phyloP scores from a whole-genome alignment of 2,888 invertebrate genomes.

The Anthophora plumipes region DNA sequence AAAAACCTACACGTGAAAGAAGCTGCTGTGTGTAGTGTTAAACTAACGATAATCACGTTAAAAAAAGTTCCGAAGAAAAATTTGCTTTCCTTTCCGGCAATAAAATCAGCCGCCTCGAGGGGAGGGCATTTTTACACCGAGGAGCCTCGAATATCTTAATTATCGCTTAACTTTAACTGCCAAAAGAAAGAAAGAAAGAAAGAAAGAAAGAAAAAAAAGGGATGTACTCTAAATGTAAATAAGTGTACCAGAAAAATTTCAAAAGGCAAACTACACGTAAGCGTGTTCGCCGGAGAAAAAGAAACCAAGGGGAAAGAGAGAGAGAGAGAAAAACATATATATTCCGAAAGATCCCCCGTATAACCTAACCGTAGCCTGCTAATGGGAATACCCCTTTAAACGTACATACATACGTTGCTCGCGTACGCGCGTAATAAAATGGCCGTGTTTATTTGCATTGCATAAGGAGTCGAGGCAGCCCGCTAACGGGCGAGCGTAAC shows the following conservation, averaged over 20 bases:
- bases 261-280: too few species aligned
- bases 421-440: constrained; percentile 72
- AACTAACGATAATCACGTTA: too few species aligned
- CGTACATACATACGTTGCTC: neutral
- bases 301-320: neutral
- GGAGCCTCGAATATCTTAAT: neutral
- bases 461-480: constrained; percentile 69
- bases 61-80: too few species aligned
- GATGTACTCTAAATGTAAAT: neutral
- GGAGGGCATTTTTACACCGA: neutral
- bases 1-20: too few species aligned
- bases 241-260: neutral
- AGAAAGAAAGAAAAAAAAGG: neutral
- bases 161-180: neutral
- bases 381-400: constrained; percentile 3
- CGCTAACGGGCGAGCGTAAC: constrained; percentile 44
- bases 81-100: too few species aligned
- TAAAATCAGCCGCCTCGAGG: too few species aligned
- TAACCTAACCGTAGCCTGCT: neutral
- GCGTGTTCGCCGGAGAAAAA: neutral
- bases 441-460: constrained; percentile 78
- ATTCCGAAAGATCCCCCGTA: neutral
- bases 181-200: neutral
- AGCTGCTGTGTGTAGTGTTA: too few species aligned
- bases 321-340: too few species aligned